phyloP scores from a whole-genome alignment of 53 echinoderm and acorn worm species.

The Holothuria scabra region DNA sequence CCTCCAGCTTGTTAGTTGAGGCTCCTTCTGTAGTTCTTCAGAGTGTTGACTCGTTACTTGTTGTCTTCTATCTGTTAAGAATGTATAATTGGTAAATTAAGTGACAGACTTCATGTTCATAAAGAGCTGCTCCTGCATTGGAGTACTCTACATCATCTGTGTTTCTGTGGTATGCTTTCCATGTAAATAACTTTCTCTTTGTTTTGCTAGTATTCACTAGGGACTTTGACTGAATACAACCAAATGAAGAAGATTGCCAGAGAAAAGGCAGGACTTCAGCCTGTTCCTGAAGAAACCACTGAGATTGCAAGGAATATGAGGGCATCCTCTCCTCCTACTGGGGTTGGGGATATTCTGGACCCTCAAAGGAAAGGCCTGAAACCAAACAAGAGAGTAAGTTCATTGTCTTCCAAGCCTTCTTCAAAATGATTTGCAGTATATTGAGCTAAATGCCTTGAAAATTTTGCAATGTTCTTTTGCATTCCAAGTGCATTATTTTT shows the following conservation, averaged over 20 bases:
- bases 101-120: too few species aligned
- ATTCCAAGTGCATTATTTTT: too few species aligned
- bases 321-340: constrained; percentile 95
- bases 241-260: constrained; percentile 75
- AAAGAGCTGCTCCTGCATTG: too few species aligned
- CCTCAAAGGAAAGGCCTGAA: constrained; percentile 57
- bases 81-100: too few species aligned
- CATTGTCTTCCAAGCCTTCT: not conserved
- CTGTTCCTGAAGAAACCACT: constrained; percentile 83
- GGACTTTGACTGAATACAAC: constrained; percentile 67
- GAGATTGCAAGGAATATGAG: constrained; percentile 92
- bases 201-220: constrained; percentile 75
- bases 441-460: too few species aligned
- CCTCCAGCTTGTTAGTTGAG: too few species aligned
- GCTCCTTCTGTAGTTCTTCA: too few species aligned
- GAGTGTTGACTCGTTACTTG: too few species aligned
- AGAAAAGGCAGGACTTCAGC: constrained; percentile 62
- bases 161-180: not conserved
- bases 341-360: constrained; percentile 85
- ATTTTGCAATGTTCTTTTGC: too few species aligned
- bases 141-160: too few species aligned
- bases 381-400: constrained; percentile 13
- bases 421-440: too few species aligned
- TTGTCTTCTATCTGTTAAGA: too few species aligned
- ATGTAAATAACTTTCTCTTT: not conserved